Percentiles rank a stretch among this genome's conserved stretches.
These are phyloP conservation scores for Triops cancriformis DNA, from an alignment of 1,140 invertebrate species.

Conservation along the genomic window DNA sequence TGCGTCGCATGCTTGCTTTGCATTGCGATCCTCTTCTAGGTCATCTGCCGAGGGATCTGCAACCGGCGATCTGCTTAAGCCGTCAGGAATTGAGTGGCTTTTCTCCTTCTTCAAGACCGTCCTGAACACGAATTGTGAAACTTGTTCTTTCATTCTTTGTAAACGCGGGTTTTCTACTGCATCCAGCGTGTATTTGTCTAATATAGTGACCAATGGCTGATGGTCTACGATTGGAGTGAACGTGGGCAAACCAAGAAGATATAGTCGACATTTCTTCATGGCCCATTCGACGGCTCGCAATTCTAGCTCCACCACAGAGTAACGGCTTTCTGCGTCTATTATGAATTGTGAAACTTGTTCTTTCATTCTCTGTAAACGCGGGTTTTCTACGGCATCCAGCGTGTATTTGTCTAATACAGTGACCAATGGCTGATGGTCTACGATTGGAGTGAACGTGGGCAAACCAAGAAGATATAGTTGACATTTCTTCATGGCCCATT, in stretches of 20 bases:
- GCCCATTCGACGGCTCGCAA: constrained; percentile 31
- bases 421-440: too few species aligned
- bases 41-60: constrained; percentile 17
- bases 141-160: constrained; percentile 22
- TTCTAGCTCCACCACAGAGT: constrained; percentile 31
- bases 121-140: constrained; percentile 11
- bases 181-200: constrained; percentile 26
- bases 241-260: too few species aligned
- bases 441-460: too few species aligned
- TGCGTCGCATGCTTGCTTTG: background rate
- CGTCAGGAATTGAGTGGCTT: constrained; percentile 13
- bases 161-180: too few species aligned
- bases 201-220: too few species aligned
- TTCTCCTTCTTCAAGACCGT: constrained; percentile 5
- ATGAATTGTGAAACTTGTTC: constrained; percentile 30
- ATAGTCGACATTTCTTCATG: constrained; percentile 32
- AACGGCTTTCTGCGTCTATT: constrained; percentile 31
- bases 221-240: too few species aligned
- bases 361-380: too few species aligned
- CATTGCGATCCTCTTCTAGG: constrained; percentile 18
- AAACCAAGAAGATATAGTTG: constrained; percentile 30
- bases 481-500: constrained; percentile 33
- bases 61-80: background rate
- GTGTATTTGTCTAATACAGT: too few species aligned
- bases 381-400: constrained; percentile 29